Percentiles rank a stretch among this genome's conserved stretches.
Conservation (phyloP, 1,140 invertebrate genomes). For the Camponotus pennsylvanicus region DNA sequence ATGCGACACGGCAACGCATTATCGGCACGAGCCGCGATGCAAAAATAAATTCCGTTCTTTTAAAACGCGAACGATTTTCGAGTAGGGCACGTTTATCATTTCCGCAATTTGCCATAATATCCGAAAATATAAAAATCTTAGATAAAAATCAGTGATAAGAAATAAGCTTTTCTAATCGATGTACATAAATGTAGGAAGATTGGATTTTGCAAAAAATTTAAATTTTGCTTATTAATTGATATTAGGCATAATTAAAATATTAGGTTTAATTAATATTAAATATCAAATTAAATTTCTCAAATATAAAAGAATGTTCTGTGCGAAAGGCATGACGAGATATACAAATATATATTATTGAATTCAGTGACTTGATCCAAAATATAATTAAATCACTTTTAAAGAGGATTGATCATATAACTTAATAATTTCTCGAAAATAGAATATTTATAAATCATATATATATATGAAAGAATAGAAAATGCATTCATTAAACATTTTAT, state of each 20-base stretch:
- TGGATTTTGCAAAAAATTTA: neutral
- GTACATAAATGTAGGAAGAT: neutral
- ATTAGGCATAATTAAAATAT: neutral
- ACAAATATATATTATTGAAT: neutral
- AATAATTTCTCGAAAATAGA: neutral
- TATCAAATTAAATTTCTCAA: constrained; percentile 3
- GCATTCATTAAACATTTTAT: neutral
- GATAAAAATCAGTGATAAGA: neutral
- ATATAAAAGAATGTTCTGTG: neutral
- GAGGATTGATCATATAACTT: neutral
- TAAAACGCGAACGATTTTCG: neutral
- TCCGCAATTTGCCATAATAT: constrained; percentile 3
- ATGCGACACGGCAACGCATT: constrained; percentile 11
- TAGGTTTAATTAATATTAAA: neutral
- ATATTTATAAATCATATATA: neutral
- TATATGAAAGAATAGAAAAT: neutral
- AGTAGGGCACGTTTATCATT: neutral
- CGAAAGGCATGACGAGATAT: neutral
- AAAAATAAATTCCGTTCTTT: constrained; percentile 30
- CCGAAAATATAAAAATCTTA: no score
- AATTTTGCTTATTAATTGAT: neutral
- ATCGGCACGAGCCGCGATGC: constrained; percentile 7
- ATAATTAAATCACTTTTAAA: neutral
- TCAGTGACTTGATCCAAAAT: neutral
- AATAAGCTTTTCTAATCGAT: neutral